Evolutionary conservation across 2,113 vertebrate species (phyloP).

Genomic region (Neopipo cinnamomea): DNA sequence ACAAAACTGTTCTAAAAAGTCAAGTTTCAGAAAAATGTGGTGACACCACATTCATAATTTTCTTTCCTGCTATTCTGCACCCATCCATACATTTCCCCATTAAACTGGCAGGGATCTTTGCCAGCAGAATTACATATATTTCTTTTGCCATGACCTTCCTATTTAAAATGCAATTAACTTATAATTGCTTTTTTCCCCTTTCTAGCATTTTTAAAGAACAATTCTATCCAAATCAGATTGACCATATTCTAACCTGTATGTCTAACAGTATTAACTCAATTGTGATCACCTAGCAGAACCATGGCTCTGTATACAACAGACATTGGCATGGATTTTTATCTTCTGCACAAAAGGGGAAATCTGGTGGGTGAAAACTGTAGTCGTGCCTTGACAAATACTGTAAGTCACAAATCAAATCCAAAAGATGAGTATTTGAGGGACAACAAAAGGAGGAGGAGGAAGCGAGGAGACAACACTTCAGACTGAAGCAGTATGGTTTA

Average conservation of each 20-base stretch:
- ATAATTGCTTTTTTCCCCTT: not conserved
- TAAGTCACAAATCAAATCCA: not conserved
- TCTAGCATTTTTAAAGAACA: not conserved
- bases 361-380: not conserved
- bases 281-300: not conserved
- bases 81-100: not conserved
- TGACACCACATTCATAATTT: not conserved
- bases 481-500: not conserved
- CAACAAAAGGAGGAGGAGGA: not conserved
- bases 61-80: not conserved
- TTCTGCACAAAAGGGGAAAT: not conserved
- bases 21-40: not conserved
- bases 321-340: not conserved
- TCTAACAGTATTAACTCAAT: not conserved
- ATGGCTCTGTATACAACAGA: not conserved
- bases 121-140: not conserved
- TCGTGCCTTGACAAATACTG: not conserved
- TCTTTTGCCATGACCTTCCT: not conserved
- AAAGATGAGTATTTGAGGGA: not conserved
- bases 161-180: not conserved
- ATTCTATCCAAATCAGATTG: not conserved
- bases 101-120: not conserved
- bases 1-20: not conserved
- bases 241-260: not conserved
- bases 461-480: not conserved